Evolutionary conservation across 2,113 vertebrate genomes (phyloP), one percentile per base, ranked within the genome.

Genomic region (Caranx melampygus): DNA sequence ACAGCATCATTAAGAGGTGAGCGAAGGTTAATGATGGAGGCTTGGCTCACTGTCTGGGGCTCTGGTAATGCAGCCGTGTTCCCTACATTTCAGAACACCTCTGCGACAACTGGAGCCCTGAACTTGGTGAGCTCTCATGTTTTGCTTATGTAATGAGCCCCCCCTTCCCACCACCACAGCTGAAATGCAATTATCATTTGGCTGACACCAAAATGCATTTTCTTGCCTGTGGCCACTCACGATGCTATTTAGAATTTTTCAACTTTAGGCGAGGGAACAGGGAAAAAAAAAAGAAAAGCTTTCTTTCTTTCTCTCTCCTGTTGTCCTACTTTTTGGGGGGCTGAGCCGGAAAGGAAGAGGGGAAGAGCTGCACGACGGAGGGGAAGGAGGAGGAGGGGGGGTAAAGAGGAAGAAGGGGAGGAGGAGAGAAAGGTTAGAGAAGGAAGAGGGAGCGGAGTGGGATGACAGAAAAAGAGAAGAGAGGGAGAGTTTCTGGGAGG

Each of bases 171-270:
- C 60, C 80, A n/a, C 60, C 79, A 37, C 80, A 52, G 62, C 75
- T 64, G 69, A 87, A 88, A 92, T 61, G 66, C 86, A 91, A 90
- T 92, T 89, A 90, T 87, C 87, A 89, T 86, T 87, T 87, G 81
- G 82, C 81, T 85, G 77, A 89, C 88, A 90, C 83, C 65, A 80
- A 88, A 90, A 92, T 88, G 75, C 57, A 14, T 89, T 89, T 84
- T 90, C 80, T 82, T n/a, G 79, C 91, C 90, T 51, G 54, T 84
- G 86, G 91, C 83, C 83, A 87, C 87, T 88, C 79, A 64, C 47
- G 31, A 80, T 86, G 85, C 91, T 92, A 82, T 90, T 92, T 91
- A 75, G 78, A 88, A 90, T 90, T 85, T 89, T 76, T 88, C 85
- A 90, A 88, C 87, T 92, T 86, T 51, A 87, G 86, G 86, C 61